These are phyloP conservation scores for Formica selysi DNA, from an alignment of 1,140 invertebrate species.

Conservation along the genomic window DNA sequence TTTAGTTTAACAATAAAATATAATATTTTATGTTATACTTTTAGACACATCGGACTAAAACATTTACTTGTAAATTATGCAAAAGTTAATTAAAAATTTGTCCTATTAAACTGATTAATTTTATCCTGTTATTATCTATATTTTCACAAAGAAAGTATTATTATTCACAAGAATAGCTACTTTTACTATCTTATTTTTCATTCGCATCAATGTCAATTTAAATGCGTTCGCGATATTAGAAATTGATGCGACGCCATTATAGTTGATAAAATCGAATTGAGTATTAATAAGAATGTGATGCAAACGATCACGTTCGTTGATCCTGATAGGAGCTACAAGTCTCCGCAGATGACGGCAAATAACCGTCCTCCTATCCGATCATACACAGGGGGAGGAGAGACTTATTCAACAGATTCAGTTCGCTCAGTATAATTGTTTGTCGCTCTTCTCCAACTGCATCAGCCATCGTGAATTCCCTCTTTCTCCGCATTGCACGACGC, in stretches of 20 bases:
- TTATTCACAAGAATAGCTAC: not conserved
- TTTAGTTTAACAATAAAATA: not conserved
- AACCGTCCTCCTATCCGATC: not conserved
- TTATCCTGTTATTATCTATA: not conserved
- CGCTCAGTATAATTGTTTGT: conserved; percentile 3
- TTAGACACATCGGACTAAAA: not conserved
- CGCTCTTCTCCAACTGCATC: not conserved
- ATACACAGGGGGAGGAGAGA: not conserved
- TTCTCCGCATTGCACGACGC: not conserved
- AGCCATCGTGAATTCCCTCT: conserved; percentile 32
- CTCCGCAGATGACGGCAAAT: conserved; percentile 2
- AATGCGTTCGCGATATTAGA: not conserved
- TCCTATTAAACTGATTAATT: not conserved
- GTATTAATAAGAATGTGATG: conserved; percentile 12
- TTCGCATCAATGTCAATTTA: not conserved
- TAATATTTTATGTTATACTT: not conserved
- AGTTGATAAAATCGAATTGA: not conserved
- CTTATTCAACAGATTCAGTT: conserved; percentile 14
- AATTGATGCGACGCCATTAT: not conserved
- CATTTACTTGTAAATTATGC: not conserved
- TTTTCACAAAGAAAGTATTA: not conserved
- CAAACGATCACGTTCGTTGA: not conserved
- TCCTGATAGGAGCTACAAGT: not conserved
- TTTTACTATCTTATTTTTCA: not conserved
- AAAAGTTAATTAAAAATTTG: not conserved